Evolutionary conservation across 2,113 vertebrate genomes (phyloP).

Genomic region (Prionailurus viverrinus): DNA sequence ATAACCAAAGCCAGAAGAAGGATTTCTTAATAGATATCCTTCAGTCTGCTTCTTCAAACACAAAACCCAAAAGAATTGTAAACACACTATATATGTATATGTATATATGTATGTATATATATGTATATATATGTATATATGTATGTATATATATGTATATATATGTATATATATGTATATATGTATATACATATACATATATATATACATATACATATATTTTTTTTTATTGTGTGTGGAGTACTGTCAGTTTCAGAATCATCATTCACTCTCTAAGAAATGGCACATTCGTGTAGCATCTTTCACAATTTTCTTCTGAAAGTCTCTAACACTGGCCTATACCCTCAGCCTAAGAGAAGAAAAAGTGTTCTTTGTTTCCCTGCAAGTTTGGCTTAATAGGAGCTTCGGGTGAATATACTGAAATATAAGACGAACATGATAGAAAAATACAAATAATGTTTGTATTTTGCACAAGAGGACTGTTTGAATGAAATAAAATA

Average conservation of each 20-base stretch:
- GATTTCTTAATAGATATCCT: background rate
- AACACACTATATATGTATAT: background rate
- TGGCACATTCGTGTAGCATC: background rate
- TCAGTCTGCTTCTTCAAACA: background rate
- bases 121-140: background rate
- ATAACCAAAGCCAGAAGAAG: background rate
- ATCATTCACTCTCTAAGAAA: conserved; percentile 42
- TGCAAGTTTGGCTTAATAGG: background rate
- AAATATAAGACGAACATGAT: background rate
- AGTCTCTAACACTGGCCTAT: background rate
- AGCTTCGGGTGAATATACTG: background rate
- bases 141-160: rapidly evolving
- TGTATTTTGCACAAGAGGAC: background rate
- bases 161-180: rapidly evolving
- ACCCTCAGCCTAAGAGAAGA: background rate
- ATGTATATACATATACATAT: too few species aligned
- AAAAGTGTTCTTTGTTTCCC: background rate
- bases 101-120: too few species aligned
- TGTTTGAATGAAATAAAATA: background rate
- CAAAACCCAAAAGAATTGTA: background rate
- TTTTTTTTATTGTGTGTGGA: background rate
- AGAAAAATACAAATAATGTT: conserved; percentile 11
- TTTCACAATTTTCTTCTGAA: conserved; percentile 10
- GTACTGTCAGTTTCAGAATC: conserved; percentile 1
- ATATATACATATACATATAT: background rate